Conservation (phyloP, 2,888 invertebrate genomes). For the Cerastoderma edule region DNA sequence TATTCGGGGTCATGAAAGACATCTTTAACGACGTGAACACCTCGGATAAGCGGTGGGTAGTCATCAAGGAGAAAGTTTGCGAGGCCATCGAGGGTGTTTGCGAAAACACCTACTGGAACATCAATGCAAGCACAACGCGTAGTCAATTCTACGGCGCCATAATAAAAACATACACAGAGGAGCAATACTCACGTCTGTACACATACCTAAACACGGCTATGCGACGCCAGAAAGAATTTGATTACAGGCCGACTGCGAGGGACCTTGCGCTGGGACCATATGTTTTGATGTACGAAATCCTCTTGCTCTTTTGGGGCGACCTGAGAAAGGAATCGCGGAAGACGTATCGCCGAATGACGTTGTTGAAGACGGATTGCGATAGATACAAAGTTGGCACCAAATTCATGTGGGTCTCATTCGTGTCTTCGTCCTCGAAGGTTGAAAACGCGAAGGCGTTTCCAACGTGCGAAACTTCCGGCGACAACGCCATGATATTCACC, state of each 20-base stretch:
- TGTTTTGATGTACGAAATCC: conserved; percentile 54
- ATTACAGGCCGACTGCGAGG: conserved; percentile 54
- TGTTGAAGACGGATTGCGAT: conserved; percentile 32
- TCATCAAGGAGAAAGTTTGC: conserved; percentile 50
- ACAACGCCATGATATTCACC: conserved; percentile 35
- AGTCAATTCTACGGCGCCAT: conserved; percentile 45
- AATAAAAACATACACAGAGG: conserved; percentile 54
- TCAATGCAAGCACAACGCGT: conserved; percentile 38
- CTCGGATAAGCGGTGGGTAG: conserved; percentile 45
- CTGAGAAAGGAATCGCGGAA: conserved; percentile 36
- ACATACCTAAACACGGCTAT: conserved; percentile 56
- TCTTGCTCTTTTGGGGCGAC: conserved; percentile 53
- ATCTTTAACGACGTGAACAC: conserved; percentile 45
- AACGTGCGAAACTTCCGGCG: conserved; percentile 40
- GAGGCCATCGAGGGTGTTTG: conserved; percentile 49
- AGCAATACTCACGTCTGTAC: conserved; percentile 47
- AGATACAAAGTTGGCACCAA: conserved; percentile 47
- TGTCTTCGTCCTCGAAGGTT: conserved; percentile 47
- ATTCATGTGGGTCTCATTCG: conserved; percentile 59
- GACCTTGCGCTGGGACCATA: conserved; percentile 63
- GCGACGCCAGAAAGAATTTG: conserved; percentile 41
- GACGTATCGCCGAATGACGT: conserved; percentile 55
- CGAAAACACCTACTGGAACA: conserved; percentile 25
- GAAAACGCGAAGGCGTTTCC: conserved; percentile 54
- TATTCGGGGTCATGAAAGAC: conserved; percentile 41